Conservation (phyloP, 2,888 invertebrate species). For the Bombylius major region DNA sequence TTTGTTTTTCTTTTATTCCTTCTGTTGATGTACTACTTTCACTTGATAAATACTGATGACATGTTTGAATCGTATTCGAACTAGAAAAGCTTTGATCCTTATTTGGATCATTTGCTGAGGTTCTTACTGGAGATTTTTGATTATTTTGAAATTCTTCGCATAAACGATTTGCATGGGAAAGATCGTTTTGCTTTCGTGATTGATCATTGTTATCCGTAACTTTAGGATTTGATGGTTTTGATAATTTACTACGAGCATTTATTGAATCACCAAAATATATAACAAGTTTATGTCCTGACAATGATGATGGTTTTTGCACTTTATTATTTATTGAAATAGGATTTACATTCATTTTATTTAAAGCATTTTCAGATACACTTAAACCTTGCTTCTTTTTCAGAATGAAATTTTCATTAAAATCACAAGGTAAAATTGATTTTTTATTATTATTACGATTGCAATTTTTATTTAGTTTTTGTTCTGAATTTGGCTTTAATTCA, state of each 20-base stretch:
- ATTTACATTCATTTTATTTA: too few relatives aligned
- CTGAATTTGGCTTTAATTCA: slow-evolving; percentile 39
- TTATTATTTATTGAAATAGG: too few relatives aligned
- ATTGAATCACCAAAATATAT: slow-evolving; percentile 60
- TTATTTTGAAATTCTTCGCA: slow-evolving; percentile 16
- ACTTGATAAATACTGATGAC: neutral
- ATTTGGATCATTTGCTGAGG: neutral
- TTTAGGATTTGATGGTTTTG: neutral
- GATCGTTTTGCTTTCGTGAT: slow-evolving; percentile 1
- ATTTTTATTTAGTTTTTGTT: neutral
- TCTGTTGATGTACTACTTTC: neutral
- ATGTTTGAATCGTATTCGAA: neutral
- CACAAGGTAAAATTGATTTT: neutral
- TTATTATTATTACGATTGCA: neutral
- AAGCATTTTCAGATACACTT: neutral
- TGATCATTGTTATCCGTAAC: neutral
- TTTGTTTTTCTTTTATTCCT: neutral
- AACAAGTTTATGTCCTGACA: slow-evolving; percentile 49
- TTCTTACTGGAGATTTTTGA: neutral
- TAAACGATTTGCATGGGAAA: slow-evolving; percentile 16
- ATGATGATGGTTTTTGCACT: slow-evolving; percentile 14
- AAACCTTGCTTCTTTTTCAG: slow-evolving; percentile 36
- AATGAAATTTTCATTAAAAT: slow-evolving; percentile 2
- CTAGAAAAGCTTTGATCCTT: neutral
- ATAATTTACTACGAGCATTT: slow-evolving; percentile 17